Percentiles rank a stretch among this genome's conserved stretches.
Evolutionary conservation across 2,888 invertebrate genomes (phyloP).

Genomic region (Ganaspis brasiliensis): DNA sequence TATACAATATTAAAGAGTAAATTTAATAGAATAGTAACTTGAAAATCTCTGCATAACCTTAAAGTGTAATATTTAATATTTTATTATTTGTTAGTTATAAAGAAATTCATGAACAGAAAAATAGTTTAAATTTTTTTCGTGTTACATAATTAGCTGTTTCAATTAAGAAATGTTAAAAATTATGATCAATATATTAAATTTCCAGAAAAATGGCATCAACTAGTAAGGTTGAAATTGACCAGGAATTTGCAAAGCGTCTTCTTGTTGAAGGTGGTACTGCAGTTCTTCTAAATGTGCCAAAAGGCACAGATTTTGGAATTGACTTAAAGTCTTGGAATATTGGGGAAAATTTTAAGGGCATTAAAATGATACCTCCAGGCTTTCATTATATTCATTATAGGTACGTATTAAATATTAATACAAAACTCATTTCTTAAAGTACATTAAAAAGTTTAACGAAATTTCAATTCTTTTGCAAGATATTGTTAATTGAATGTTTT

Average conservation of each 20-base stretch:
- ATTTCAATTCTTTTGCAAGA: conserved; percentile 15
- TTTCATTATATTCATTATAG: conserved; percentile 96
- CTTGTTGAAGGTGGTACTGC: conserved; percentile 92
- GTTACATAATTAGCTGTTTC: too few relatives aligned
- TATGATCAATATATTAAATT: too few relatives aligned
- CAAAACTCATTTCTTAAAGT: not conserved
- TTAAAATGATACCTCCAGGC: conserved; percentile 99
- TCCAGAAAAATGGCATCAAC: not conserved
- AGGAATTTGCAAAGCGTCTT: conserved; percentile 88
- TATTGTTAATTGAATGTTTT: too few relatives aligned
- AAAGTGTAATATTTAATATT: too few relatives aligned
- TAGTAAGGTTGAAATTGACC: conserved; percentile 84
- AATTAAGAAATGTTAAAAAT: too few relatives aligned
- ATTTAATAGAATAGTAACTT: too few relatives aligned
- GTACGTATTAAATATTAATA: conserved; percentile 79
- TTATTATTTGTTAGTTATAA: too few relatives aligned
- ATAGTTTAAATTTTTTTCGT: too few relatives aligned
- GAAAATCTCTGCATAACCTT: too few relatives aligned
- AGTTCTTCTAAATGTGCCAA: conserved; percentile 92
- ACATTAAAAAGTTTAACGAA: not conserved
- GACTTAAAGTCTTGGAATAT: conserved; percentile 95
- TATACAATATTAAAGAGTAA: too few relatives aligned
- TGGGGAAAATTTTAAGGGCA: conserved; percentile 94
- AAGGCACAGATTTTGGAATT: conserved; percentile 97
- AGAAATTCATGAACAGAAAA: too few relatives aligned